Evolutionary conservation across 2,113 vertebrate genomes (phyloP).

Genomic region (Percina caprodes): DNA sequence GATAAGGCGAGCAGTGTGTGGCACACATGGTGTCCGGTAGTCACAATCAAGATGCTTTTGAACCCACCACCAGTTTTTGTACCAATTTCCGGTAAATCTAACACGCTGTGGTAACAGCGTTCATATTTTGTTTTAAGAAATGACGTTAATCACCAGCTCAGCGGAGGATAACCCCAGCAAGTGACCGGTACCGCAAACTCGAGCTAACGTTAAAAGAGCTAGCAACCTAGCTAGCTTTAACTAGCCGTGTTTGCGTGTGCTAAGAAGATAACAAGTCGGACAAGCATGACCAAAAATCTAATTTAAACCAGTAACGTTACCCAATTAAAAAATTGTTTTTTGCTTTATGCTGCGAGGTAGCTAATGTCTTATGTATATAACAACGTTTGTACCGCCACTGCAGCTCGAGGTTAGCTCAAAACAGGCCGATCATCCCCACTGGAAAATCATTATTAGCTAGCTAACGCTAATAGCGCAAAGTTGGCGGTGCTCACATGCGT

Average conservation of each 20-base stretch:
- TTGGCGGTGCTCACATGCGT: conserved; percentile 6
- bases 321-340: neutral
- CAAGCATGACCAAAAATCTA: neutral
- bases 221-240: conserved; percentile 30
- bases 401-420: conserved; percentile 29
- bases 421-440: conserved; percentile 46
- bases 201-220: conserved; percentile 42
- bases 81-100: rapidly evolving
- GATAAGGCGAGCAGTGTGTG: conserved; percentile 47
- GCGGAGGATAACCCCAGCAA: neutral
- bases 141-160: too few relatives aligned
- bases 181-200: conserved; percentile 14
- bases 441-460: conserved; percentile 46
- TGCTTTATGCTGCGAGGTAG: rapidly evolving
- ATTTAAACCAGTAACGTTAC: too few relatives aligned
- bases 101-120: rapidly evolving
- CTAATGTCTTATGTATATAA: neutral
- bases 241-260: conserved; percentile 16
- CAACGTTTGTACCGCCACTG: neutral
- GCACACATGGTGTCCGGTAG: conserved; percentile 74
- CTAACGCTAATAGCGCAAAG: conserved; percentile 41
- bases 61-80: too few relatives aligned
- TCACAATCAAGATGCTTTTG: conserved; percentile 30
- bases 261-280: neutral
- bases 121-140: too few relatives aligned